Evolutionary conservation across 2,113 vertebrate genomes (phyloP).

Genomic region (Tragelaphus strepsiceros): DNA sequence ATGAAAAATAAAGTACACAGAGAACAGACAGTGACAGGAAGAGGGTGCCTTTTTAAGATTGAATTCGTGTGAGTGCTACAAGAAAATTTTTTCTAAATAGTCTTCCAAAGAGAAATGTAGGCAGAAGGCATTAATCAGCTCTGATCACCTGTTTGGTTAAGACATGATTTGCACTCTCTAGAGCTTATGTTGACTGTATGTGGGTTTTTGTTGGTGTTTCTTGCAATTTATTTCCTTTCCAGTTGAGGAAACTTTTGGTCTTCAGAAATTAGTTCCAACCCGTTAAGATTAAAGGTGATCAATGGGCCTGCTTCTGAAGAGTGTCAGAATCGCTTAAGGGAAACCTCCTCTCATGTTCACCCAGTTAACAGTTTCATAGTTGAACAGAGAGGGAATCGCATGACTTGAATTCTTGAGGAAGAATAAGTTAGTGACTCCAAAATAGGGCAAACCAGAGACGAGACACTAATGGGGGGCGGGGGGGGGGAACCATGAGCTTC

Average conservation of each 20-base stretch:
- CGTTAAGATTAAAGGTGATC: constrained; percentile 61
- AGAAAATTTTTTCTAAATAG: background rate
- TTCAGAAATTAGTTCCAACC: constrained; percentile 62
- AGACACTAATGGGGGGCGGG: too few relatives aligned
- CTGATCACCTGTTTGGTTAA: constrained; percentile 46
- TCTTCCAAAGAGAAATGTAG: background rate
- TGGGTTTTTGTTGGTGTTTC: constrained; percentile 46
- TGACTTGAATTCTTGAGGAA: constrained; percentile 27
- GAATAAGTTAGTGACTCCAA: constrained; percentile 5
- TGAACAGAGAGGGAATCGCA: background rate
- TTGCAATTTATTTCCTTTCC: constrained; percentile 64
- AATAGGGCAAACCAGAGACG: background rate
- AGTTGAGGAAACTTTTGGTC: constrained; percentile 38
- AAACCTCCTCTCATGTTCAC: background rate
- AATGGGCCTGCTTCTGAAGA: constrained; percentile 42
- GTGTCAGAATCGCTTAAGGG: constrained; percentile 52
- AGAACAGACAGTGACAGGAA: background rate
- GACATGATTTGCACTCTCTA: constrained; percentile 41
- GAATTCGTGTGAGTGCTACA: background rate
- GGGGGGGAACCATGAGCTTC: too few relatives aligned
- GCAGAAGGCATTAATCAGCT: constrained; percentile 34
- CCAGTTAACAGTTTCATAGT: constrained; percentile 6
- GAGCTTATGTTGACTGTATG: constrained; percentile 59
- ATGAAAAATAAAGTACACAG: background rate
- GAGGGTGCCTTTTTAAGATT: background rate